These are phyloP conservation scores for Andrena minutula DNA, from an alignment of 2,888 invertebrate species.

Conservation along the genomic window DNA sequence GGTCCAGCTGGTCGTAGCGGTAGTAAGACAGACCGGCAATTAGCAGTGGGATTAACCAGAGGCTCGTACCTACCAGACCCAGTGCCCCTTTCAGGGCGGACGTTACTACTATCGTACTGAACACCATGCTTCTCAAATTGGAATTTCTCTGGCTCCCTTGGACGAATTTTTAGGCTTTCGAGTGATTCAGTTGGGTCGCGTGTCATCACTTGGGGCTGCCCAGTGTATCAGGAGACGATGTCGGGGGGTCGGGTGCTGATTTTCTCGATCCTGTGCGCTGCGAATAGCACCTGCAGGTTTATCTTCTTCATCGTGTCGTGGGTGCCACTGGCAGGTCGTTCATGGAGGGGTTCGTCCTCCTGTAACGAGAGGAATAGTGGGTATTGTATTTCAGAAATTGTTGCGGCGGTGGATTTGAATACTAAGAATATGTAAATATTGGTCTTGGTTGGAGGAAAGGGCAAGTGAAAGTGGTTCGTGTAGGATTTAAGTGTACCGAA, in stretches of 20 bases:
- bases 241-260: constrained; percentile 52
- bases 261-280: constrained; percentile 33
- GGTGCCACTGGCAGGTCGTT: not conserved
- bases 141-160: not conserved
- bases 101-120: constrained; percentile 91
- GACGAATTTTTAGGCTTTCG: not conserved
- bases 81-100: constrained; percentile 91
- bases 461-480: too few relatives aligned
- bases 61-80: constrained; percentile 90
- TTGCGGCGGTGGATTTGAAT: too few relatives aligned
- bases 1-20: constrained; percentile 92
- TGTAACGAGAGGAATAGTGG: constrained; percentile 6
- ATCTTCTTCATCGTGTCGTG: constrained; percentile 40
- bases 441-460: too few relatives aligned
- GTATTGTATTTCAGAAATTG: not conserved
- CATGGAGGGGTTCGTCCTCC: constrained; percentile 18
- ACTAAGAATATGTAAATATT: too few relatives aligned
- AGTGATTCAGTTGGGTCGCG: not conserved
- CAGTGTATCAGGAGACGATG: constrained; percentile 9
- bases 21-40: constrained; percentile 93
- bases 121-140: constrained; percentile 86
- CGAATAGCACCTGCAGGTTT: constrained; percentile 19
- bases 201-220: constrained; percentile 38
- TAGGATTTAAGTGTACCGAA: too few relatives aligned
- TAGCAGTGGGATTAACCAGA: constrained; percentile 94